Conservation (phyloP, 1,140 invertebrate genomes). For the Anastatus disparis region DNA sequence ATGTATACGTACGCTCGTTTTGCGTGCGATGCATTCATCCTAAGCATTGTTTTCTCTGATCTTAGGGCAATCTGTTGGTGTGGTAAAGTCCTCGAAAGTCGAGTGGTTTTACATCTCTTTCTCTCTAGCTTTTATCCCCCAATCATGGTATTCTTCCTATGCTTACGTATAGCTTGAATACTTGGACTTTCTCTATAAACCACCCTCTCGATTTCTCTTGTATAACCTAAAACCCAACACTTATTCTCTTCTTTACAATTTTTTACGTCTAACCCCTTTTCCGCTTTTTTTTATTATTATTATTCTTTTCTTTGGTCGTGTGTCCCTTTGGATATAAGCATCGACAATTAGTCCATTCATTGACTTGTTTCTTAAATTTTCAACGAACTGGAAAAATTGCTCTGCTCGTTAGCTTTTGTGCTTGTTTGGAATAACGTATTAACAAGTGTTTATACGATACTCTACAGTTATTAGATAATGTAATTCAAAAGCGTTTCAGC, state of each 20-base stretch:
- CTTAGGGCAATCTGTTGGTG: slow-evolving; percentile 60
- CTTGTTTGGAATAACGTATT: too few relatives aligned
- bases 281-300: too few relatives aligned
- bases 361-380: slow-evolving; percentile 46
- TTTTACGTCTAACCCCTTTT: slow-evolving; percentile 28
- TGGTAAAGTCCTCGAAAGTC: slow-evolving; percentile 60
- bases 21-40: slow-evolving; percentile 51
- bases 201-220: too few relatives aligned
- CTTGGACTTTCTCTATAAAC: too few relatives aligned
- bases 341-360: slow-evolving; percentile 62
- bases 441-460: too few relatives aligned
- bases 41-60: slow-evolving; percentile 58
- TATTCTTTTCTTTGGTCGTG: neutral
- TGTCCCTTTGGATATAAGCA: slow-evolving; percentile 43
- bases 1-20: slow-evolving; percentile 43
- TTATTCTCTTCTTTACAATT: too few relatives aligned
- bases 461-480: too few relatives aligned
- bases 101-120: slow-evolving; percentile 53
- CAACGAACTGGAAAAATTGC: slow-evolving; percentile 18
- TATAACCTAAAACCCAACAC: too few relatives aligned
- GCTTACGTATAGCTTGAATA: too few relatives aligned
- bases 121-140: too few relatives aligned
- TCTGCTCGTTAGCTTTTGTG: neutral
- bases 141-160: too few relatives aligned
- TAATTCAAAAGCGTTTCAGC: too few relatives aligned